Evolutionary conservation across 2,888 invertebrate genomes (phyloP).

Genomic region (Bellardia bayeri): DNA sequence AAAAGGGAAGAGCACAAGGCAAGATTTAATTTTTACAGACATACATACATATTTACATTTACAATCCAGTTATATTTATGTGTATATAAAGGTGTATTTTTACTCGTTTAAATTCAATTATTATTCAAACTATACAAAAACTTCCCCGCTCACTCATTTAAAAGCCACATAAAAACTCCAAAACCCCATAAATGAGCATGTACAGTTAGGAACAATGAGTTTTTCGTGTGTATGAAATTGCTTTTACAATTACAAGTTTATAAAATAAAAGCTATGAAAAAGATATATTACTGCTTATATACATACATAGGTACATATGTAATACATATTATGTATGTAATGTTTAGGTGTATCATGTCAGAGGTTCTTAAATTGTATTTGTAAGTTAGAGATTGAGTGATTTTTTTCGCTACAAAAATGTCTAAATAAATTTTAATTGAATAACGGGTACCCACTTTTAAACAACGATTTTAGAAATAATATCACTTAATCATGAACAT

Average conservation of each 20-base stretch:
- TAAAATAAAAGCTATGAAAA: neutral
- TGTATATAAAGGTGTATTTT: neutral
- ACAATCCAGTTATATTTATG: conserved; percentile 7
- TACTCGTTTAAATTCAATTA: conserved; percentile 25
- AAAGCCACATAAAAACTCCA: no score
- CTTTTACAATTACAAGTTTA: neutral
- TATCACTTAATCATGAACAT: no score
- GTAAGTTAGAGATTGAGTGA: neutral
- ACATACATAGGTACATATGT: neutral
- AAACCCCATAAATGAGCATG: no score
- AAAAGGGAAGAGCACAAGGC: conserved; percentile 19
- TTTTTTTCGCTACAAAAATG: no score
- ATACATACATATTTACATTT: conserved; percentile 8
- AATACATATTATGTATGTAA: neutral
- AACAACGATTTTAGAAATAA: no score
- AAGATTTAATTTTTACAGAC: conserved; percentile 1
- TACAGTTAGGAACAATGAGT: no score
- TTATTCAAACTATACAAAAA: conserved; percentile 19
- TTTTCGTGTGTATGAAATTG: no score
- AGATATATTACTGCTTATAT: neutral
- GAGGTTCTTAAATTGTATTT: conserved; percentile 25
- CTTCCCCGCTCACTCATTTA: no score
- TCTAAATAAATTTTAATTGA: no score
- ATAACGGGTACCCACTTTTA: no score
- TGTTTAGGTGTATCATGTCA: conserved; percentile 13